Base-by-base conservation (phyloP, 2,888 invertebrate species). In the Entomobrya proxima region DNA sequence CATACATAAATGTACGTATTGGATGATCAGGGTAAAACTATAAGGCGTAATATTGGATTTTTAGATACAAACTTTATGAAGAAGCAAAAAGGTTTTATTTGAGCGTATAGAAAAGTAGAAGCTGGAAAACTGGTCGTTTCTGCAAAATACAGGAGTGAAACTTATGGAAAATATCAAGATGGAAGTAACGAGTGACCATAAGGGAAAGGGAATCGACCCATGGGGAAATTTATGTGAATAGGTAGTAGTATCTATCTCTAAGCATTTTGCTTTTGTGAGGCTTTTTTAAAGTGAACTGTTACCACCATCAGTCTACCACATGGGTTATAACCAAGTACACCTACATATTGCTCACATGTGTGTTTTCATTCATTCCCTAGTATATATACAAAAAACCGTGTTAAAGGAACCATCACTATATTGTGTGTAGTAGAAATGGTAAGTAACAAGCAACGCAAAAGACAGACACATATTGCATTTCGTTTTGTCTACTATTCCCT, bases 221-320 rank as follows among this genome's bases (percentile, higher is more conserved):
- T 86, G 87, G 86, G 88, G 76, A 88, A 88, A 88, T 88, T 88
- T 88, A 88, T 88, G 87, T 87, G 88, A 86, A 88, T 79, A 83
- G 75, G 86, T 44, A 75, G 75, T 72, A 40, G 40, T 52, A 50
- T 72, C 74, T 79, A n/a, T 77, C 52, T 79, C 44, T n/a, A 44
- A 72, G 47, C 24, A 44, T 47, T 72, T 72, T 47, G 72, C 72
- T 30, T 72, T 47, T 55, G 75, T 67, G 52, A 32, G 37, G 67
- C 50, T 40, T 76, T 64, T 83, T 76, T 67, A 83, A 83, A 75
- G 75, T 75, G 83, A 67, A 83, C 76, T 47, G 64, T 76, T 83
- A 76, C 61, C 72, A 69, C 69, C 69, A 72, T 47, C 47, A 21
- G 6, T 35, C 18, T 24, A 2, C 5, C 27, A 58, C 67, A 15